Base-by-base conservation (phyloP, 37 sponge, comb jelly and placozoan species). In the Aplysina aerophoba region DNA sequence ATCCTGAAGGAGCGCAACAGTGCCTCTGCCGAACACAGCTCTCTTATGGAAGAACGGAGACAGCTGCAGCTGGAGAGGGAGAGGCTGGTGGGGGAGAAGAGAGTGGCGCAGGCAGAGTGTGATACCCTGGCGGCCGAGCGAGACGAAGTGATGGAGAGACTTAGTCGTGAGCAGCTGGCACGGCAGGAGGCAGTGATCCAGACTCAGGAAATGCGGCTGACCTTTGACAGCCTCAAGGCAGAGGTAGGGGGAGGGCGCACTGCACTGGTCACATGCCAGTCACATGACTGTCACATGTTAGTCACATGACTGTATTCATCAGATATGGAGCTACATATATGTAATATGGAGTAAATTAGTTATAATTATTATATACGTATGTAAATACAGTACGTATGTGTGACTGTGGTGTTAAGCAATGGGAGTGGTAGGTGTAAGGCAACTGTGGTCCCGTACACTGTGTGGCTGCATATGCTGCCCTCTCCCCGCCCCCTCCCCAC, bases 31-130 rank as follows among this genome's bases (percentile, higher is more conserved):
- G 78, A 75, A 22, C 61, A 50, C 24, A 88, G 80, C 37, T 53
- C 79, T 21, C 55, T 88, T 0, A 69, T 60, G 61, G 84, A 88
- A 28, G 89, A 83, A 41, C 54, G 65, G 37, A 31, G 68, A 0
- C 55, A 84, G 15, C 67, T 91, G 15, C 67, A 58, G 24, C 4
- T 59, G 15, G 84, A 83, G 55, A 73, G 64, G 59, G 83, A 92
- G 86, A 74, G 78, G 35, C 72, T 92, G 40, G 39, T 66, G 12
- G 16, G 17, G 4, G 92, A 92, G 72, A 85, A 88, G 39, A 74
- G 88, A 28, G 55, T 13, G 15, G 86, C 86, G 25, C n/a, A 85
- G 6, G 82, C 59, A 24, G 83, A 88, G 61, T 78, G 83, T 79
- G 83, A 92, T 63, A 54, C 50, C 31, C 80, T 88, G 17, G 73